These are phyloP conservation scores for Sebastes trivittatus DNA, from an alignment of 2,797 vertebrate species.

Conservation along the genomic window DNA sequence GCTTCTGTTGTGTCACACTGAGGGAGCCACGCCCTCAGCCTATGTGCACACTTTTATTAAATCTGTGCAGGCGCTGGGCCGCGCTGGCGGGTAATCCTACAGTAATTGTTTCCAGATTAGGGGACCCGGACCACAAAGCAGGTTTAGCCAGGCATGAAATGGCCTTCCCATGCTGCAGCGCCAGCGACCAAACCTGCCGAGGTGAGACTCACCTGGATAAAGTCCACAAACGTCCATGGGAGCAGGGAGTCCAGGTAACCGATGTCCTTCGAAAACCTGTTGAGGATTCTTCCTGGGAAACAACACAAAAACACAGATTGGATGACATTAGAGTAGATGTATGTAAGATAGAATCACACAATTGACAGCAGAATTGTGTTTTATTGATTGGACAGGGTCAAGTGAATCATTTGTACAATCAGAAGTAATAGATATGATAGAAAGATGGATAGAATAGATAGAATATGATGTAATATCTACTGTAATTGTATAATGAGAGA, in stretches of 20 bases:
- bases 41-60: slow-evolving; percentile 87
- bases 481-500: not conserved
- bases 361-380: not conserved
- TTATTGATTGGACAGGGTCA: not conserved
- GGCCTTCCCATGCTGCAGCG: slow-evolving; percentile 79
- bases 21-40: slow-evolving; percentile 84
- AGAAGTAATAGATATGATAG: not conserved
- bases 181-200: slow-evolving; percentile 77
- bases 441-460: too few relatives aligned
- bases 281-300: slow-evolving; percentile 81
- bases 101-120: slow-evolving; percentile 89
- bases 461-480: too few relatives aligned
- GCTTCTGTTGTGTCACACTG: slow-evolving; percentile 75
- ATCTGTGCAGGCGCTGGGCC: slow-evolving; percentile 82
- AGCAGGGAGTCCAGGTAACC: slow-evolving; percentile 95
- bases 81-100: slow-evolving; percentile 84
- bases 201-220: slow-evolving; percentile 90
- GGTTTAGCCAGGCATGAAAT: slow-evolving; percentile 87
- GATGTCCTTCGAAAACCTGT: slow-evolving; percentile 96
- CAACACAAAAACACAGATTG: slow-evolving; percentile 52
- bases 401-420: not conserved
- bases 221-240: slow-evolving; percentile 94
- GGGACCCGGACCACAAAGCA: slow-evolving; percentile 83
- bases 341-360: not conserved
- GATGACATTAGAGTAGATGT: slow-evolving; percentile 8